Base-by-base conservation (phyloP, 1,140 invertebrate species). In the Ylistrum balloti region DNA sequence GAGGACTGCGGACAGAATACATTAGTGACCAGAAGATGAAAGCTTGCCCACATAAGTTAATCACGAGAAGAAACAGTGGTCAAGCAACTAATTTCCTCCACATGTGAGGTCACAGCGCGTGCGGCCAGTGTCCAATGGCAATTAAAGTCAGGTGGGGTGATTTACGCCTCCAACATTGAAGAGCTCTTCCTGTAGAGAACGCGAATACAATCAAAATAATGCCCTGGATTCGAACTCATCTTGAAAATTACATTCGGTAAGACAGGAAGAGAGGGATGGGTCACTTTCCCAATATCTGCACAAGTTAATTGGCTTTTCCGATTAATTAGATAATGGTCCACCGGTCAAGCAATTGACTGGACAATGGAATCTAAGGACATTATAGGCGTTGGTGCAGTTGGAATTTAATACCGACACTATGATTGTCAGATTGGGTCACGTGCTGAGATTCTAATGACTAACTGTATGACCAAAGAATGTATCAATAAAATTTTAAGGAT, bases 191-290 rank as follows among this genome's bases (percentile, higher is more conserved):
- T 74, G 56, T 74, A 17, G 56, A 17, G 56, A 74, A 28, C n/a
- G 56, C 56, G 56, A n/a, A 74, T 74, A 74, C 56, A 74, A 74
- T 74, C 56, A 74, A 74, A 74, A 74, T 74, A 74, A 74, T 74
- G 56, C 56, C 56, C 56, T 22, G 56, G 56, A 74, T 28, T 74
- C 56, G 56, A 74, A 74, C 56, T 74, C 56, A 74, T 28, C 56
- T 74, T 74, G 56, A 74, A 74, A 74, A 74, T 74, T 74, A 74
- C 56, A 74, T 74, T 74, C 56, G 56, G 5, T 74, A 74, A 74
- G 56, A 74, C 56, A 74, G 56, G 56, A 74, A 74, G 56, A 74
- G 5, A 5, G 56, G 56, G 56, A 74, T 74, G 56, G 56, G 56
- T 74, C 56, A 74, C 56, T 74, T 74, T 74, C 56, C n/a, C 56